Conservation (phyloP, 2,113 vertebrate species). For the Piaya cayana region DNA sequence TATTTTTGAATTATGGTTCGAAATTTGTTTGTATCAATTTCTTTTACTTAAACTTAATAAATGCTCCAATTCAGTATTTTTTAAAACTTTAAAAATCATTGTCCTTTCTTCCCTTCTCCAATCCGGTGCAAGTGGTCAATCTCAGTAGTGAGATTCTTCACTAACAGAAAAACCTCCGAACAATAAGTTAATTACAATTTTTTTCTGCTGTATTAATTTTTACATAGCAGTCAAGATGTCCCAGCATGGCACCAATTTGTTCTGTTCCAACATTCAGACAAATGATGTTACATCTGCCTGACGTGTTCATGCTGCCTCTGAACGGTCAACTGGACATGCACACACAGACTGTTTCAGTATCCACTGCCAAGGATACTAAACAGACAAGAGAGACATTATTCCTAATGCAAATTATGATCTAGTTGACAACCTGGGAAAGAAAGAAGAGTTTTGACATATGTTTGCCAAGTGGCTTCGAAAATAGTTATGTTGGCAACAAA, state of each 20-base stretch:
- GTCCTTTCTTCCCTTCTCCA: not conserved
- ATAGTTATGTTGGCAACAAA: not conserved
- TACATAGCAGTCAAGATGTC: not conserved
- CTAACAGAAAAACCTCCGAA: not conserved
- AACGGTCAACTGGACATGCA: not conserved
- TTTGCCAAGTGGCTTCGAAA: not conserved
- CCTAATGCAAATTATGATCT: not conserved
- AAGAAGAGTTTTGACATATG: not conserved
- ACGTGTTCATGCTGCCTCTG: not conserved
- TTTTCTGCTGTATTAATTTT: conserved; percentile 4
- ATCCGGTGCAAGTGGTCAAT: not conserved
- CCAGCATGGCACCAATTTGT: not conserved
- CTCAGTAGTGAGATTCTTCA: not conserved
- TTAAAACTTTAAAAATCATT: accelerated
- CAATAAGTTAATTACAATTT: not conserved
- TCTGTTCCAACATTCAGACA: not conserved
- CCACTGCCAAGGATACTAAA: not conserved
- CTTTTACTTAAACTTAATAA: not conserved
- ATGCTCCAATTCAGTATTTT: not conserved
- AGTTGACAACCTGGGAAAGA: not conserved
- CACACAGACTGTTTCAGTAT: not conserved
- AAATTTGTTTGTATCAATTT: not conserved
- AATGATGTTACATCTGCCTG: not conserved
- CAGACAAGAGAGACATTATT: not conserved
- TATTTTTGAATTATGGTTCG: not conserved